phyloP scores from a whole-genome alignment of 1,140 invertebrate species.

The Zaprionus vittiger region DNA sequence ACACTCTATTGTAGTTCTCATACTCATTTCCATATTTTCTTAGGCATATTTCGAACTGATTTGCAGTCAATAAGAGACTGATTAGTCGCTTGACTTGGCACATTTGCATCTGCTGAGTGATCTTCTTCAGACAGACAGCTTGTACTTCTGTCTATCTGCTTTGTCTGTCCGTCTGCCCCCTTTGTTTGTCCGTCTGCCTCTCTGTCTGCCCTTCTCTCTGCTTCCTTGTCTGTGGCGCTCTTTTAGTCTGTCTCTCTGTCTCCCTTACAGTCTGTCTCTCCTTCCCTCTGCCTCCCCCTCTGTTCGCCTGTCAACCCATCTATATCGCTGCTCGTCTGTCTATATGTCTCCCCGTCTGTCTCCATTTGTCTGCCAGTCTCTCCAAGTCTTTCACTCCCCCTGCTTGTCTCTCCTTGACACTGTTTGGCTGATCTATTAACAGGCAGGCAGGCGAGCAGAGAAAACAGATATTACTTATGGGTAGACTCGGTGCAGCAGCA shows the following conservation, averaged over 20 bases:
- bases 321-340: not conserved
- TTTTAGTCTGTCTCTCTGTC: not conserved
- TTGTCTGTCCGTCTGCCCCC: not conserved
- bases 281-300: not conserved
- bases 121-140: not conserved
- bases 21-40: not conserved
- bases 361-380: slow-evolving; percentile 2
- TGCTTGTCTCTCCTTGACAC: slow-evolving; percentile 36
- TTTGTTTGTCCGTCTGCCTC: not conserved
- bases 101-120: not conserved
- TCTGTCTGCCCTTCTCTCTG: not conserved
- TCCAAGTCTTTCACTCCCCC: not conserved
- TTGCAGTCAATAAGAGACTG: not conserved
- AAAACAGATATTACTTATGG: slow-evolving; percentile 40
- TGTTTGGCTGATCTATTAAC: slow-evolving; percentile 76
- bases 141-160: not conserved
- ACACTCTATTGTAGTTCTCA: not conserved
- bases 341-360: not conserved
- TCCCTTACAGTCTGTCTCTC: not conserved
- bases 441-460: slow-evolving; percentile 33
- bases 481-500: not conserved
- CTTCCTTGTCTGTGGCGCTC: not conserved
- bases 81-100: slow-evolving; percentile 3
- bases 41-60: not conserved
- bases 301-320: not conserved